A percentile compares a stretch with the other conserved stretches of the same genome.
phyloP scores from a whole-genome alignment of 2,888 invertebrate species.

The Cheilosia grossa region DNA sequence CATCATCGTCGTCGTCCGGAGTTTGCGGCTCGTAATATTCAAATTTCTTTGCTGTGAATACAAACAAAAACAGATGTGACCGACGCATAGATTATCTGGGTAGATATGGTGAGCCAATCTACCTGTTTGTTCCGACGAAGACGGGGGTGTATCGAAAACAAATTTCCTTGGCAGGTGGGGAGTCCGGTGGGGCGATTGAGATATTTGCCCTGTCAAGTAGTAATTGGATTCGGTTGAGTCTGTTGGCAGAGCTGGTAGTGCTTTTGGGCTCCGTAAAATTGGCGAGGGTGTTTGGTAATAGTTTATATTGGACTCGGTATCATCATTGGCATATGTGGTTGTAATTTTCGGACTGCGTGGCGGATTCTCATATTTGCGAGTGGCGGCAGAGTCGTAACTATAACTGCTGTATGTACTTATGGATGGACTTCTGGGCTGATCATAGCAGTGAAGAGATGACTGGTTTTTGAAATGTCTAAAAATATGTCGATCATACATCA shows the following conservation, averaged over 20 bases:
- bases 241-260: conserved; percentile 78
- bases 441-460: conserved; percentile 62
- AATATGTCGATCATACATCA: background rate
- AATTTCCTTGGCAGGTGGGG: conserved; percentile 86
- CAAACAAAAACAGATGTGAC: background rate
- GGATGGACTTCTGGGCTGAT: conserved; percentile 76
- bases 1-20: conserved; percentile 80
- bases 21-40: conserved; percentile 82
- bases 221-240: conserved; percentile 76
- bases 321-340: conserved; percentile 81
- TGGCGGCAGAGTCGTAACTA: conserved; percentile 75
- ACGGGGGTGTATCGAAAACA: conserved; percentile 83
- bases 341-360: conserved; percentile 83
- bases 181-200: conserved; percentile 81
- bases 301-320: conserved; percentile 78
- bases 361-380: conserved; percentile 79
- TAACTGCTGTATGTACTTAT: conserved; percentile 76
- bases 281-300: conserved; percentile 81
- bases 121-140: conserved; percentile 62
- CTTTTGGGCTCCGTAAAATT: conserved; percentile 77
- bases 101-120: background rate
- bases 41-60: conserved; percentile 78
- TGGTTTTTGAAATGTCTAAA: conserved; percentile 68
- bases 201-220: conserved; percentile 76
- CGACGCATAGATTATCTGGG: too few relatives aligned